phyloP scores from a whole-genome alignment of 2,888 invertebrate species.

The Tanypteryx hageni region DNA sequence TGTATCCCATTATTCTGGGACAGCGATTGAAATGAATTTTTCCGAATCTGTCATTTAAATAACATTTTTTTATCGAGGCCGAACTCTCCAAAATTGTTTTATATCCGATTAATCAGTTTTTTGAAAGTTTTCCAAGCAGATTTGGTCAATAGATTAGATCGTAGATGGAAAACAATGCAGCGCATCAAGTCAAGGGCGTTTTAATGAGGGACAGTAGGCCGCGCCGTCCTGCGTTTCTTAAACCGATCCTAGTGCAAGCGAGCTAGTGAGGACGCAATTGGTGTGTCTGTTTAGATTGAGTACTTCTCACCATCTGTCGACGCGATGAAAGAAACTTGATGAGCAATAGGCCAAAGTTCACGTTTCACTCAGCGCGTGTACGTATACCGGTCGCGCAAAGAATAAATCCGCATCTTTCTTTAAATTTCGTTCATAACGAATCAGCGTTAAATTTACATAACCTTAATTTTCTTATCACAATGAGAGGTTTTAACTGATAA shows the following conservation, averaged over 20 bases:
- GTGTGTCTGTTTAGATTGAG: conserved; percentile 5
- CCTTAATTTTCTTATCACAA: too few relatives aligned
- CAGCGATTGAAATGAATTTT: too few relatives aligned
- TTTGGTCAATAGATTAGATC: background rate
- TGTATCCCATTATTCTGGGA: too few relatives aligned
- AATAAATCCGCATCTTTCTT: background rate
- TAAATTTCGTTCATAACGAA: too few relatives aligned
- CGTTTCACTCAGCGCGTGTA: background rate
- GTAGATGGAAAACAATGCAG: background rate
- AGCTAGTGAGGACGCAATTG: conserved; percentile 21
- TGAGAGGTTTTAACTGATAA: too few relatives aligned
- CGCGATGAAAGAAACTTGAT: background rate
- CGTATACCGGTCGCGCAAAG: background rate
- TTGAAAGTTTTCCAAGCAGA: too few relatives aligned
- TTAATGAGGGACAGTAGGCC: conserved; percentile 52
- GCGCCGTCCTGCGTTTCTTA: conserved; percentile 25
- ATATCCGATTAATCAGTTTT: too few relatives aligned
- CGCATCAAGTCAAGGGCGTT: conserved; percentile 30
- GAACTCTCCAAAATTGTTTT: too few relatives aligned
- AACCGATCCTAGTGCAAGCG: conserved; percentile 18
- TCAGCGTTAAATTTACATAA: too few relatives aligned
- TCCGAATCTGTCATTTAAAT: too few relatives aligned
- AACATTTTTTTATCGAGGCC: too few relatives aligned
- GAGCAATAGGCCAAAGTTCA: conserved; percentile 54
- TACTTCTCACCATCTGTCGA: conserved; percentile 35